Percentiles rank a stretch among this genome's conserved stretches.
These are phyloP conservation scores for Monochamus alternatus DNA, from an alignment of 2,888 invertebrate species.

Conservation along the genomic window DNA sequence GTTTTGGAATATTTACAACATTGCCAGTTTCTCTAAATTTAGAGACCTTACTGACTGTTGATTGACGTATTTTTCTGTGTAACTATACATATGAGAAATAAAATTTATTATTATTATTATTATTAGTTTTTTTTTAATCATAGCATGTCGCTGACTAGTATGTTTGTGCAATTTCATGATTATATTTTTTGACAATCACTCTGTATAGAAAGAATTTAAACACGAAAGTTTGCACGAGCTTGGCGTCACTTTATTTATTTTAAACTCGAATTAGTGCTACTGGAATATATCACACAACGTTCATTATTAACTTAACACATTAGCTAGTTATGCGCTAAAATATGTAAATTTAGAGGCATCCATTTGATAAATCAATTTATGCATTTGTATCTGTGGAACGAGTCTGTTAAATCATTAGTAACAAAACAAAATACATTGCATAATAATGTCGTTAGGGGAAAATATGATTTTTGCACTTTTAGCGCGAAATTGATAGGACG, in stretches of 20 bases:
- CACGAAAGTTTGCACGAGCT: slow-evolving; percentile 26
- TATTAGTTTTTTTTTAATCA: no score
- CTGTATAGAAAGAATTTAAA: neutral
- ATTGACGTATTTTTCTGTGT: no score
- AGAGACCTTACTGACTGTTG: no score
- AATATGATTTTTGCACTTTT: no score
- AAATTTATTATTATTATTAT: no score
- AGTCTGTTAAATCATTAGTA: neutral
- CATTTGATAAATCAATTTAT: slow-evolving; percentile 30
- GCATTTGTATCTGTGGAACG: neutral
- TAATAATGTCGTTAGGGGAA: no score
- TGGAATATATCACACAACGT: slow-evolving; percentile 27
- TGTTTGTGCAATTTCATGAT: neutral
- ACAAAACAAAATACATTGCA: neutral
- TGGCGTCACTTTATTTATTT: slow-evolving; percentile 30
- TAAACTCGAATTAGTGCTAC: slow-evolving; percentile 30
- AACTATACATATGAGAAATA: no score
- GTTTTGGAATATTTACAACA: no score
- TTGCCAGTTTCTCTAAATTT: no score
- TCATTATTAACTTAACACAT: slow-evolving; percentile 30
- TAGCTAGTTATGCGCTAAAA: slow-evolving; percentile 28
- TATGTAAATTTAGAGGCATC: slow-evolving; percentile 27
- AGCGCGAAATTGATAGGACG: no score
- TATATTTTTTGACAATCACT: neutral
- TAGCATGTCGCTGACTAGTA: no score